Percentiles rank a stretch among this genome's conserved stretches.
Evolutionary conservation across 2,113 vertebrate genomes (phyloP).

Genomic region (human): GRCh38 chrX:54935001-54935500

Average conservation of each 20-base stretch:
- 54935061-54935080: not conserved
- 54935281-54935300: not conserved
- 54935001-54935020: constrained; percentile 77
- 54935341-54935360: not conserved
- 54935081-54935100: not conserved
- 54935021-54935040: constrained; percentile 14
- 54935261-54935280: not conserved
- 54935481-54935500: not conserved
- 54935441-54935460: not conserved
- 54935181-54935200: not conserved
- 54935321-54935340: not conserved
- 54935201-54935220: not conserved
- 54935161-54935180: not conserved
- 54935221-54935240: not conserved
- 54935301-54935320: not conserved
- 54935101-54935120: not conserved
- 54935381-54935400: not conserved
- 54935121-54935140: not conserved
- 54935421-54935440: not conserved
- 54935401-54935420: not conserved
- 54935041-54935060: not conserved
- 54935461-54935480: not conserved
- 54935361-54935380: not conserved
- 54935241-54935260: not conserved
- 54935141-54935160: not conserved